Evolutionary conservation across 2,888 invertebrate species (phyloP), one percentile per base, ranked within the genome.

Genomic region (Crematogaster levior): DNA sequence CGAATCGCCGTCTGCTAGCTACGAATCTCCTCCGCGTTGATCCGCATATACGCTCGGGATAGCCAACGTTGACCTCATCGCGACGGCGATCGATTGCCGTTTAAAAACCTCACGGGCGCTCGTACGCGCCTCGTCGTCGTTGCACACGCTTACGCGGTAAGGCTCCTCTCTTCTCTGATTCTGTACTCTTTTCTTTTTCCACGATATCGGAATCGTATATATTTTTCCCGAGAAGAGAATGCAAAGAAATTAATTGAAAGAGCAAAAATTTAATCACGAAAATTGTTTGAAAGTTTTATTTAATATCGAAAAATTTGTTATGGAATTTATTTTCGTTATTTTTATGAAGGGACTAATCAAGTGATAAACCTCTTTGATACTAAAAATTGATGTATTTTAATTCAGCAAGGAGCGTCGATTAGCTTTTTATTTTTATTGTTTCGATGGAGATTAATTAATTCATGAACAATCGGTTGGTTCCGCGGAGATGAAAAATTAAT

Each of bases 21-120:
- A 53, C 18, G 21, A n/a, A 43, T 21, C 30, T 53, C 30, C 21
- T 56, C 10, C 80, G 58, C 61, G 73, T 79, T 75, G 40, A 18
- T 77, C 34, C 75, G 61, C 79, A 34, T 65, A 56, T 65, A 65
- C 56, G 61, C 63, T 56, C 58, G 12, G 40, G 43, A 81, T 61
- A 81, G 43, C 63, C 81, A 77, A 56, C 72, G 72, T 79, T 79
- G 77, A 79, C 79, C 74, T 81, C 77, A 56, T 63, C 81, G 79
- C 53, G 63, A 77, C 81, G 43, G 77, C 81, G 77, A 81, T 75
- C 74, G 77, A 81, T 79, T 77, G 81, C 53, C 79, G 63, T 73
- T 81, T 77, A 79, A 79, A 79, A 79, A 72, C 77, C 72, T 70
- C 72, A 70, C 77, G 56, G 77, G 40, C 77, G 77, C 24, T 77